Conservation (phyloP, 2,888 invertebrate species). For the Podotricha telesiphe region DNA sequence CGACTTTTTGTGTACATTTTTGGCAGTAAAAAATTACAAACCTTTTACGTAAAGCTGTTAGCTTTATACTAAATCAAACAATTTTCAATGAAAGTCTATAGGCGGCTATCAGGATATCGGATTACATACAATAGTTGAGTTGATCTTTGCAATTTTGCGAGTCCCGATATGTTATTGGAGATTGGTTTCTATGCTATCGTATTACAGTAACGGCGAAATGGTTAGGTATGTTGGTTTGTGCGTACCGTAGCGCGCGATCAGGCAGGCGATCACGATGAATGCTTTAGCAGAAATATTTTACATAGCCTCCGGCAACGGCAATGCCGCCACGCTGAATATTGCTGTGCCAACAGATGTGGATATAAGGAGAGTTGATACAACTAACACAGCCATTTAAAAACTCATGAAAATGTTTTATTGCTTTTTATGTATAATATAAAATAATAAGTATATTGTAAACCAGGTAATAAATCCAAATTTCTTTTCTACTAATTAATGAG, state of each 20-base stretch:
- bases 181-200: conserved; percentile 53
- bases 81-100: conserved; percentile 68
- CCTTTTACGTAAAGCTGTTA: conserved; percentile 49
- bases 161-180: conserved; percentile 44
- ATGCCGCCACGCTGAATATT: conserved; percentile 74
- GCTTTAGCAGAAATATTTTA: conserved; percentile 84
- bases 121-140: conserved; percentile 73
- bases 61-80: conserved; percentile 65
- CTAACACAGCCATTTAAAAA: conserved; percentile 9
- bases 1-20: conserved; percentile 42
- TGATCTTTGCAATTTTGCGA: conserved; percentile 58
- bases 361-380: conserved; percentile 47
- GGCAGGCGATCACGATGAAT: conserved; percentile 81
- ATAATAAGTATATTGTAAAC: no score
- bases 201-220: conserved; percentile 52
- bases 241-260: conserved; percentile 72
- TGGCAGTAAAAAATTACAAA: conserved; percentile 46
- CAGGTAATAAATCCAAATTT: no score
- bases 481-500: no score
- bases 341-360: conserved; percentile 77
- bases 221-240: conserved; percentile 57
- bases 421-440: no score
- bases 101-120: conserved; percentile 72
- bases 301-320: conserved; percentile 75
- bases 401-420: not conserved